Evolutionary conservation across 2,888 invertebrate species (phyloP).

Genomic region (Eupeodes luniger): DNA sequence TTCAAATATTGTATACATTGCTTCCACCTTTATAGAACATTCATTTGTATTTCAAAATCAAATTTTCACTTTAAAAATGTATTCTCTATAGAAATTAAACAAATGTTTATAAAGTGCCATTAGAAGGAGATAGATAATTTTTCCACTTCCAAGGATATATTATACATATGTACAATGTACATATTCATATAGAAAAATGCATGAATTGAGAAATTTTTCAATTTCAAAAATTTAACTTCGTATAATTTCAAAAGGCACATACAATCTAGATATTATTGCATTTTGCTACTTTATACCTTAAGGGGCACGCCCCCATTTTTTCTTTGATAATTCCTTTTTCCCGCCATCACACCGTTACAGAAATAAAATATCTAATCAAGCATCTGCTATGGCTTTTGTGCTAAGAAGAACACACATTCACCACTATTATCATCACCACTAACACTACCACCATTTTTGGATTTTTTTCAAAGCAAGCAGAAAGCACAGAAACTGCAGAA

Average conservation of each 20-base stretch:
- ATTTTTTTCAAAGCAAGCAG: conserved; percentile 44
- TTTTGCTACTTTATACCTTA: conserved; percentile 49
- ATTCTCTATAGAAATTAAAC: no score
- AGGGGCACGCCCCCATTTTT: conserved; percentile 66
- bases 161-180: neutral
- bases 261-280: conserved; percentile 61
- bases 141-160: neutral
- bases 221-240: conserved; percentile 17
- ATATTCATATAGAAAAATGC: neutral
- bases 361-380: conserved; percentile 68
- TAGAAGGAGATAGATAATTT: no score
- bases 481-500: no score
- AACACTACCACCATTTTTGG: conserved; percentile 1
- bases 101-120: no score
- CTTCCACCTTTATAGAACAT: no score
- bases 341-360: neutral
- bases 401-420: conserved; percentile 23
- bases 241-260: conserved; percentile 19
- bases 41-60: no score
- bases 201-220: neutral
- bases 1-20: no score
- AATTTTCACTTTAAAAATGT: no score
- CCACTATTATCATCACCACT: conserved; percentile 6
- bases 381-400: conserved; percentile 54
- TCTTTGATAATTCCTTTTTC: conserved; percentile 43